These are phyloP conservation scores for Agapetus fuscipes DNA, from an alignment of 2,888 invertebrate genomes.

Conservation along the genomic window DNA sequence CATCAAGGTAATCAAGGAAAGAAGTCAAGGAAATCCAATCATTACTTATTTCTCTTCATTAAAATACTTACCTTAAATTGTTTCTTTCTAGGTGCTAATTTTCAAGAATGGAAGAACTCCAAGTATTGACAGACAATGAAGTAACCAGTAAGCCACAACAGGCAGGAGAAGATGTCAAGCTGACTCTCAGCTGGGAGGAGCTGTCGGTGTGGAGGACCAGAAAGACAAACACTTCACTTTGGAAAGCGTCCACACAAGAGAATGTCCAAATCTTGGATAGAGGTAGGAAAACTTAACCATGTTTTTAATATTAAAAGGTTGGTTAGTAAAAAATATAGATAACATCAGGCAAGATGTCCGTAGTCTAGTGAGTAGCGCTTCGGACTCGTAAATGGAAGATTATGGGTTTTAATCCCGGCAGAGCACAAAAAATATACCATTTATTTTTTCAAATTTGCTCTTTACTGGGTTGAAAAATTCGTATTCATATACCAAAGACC, in stretches of 20 bases:
- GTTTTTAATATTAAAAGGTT: background rate
- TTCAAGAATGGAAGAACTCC: background rate
- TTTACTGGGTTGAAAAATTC: too few relatives aligned
- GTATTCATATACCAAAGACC: too few relatives aligned
- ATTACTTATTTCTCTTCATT: too few relatives aligned
- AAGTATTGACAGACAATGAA: background rate
- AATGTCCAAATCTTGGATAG: constrained; percentile 45
- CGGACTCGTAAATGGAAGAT: too few relatives aligned
- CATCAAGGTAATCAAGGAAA: too few relatives aligned
- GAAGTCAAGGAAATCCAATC: too few relatives aligned
- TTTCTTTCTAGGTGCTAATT: background rate
- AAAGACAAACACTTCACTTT: constrained; percentile 40
- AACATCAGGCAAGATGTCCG: background rate
- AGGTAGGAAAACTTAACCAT: constrained; percentile 31
- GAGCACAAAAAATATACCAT: too few relatives aligned
- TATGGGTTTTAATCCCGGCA: too few relatives aligned
- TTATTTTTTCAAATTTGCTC: too few relatives aligned
- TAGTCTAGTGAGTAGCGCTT: too few relatives aligned
- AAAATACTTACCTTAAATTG: too few relatives aligned
- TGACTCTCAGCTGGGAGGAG: constrained; percentile 45
- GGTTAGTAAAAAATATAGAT: background rate
- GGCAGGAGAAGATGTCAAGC: constrained; percentile 27
- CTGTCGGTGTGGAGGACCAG: constrained; percentile 42
- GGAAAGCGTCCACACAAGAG: constrained; percentile 40
- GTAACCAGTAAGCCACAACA: too few relatives aligned